These are phyloP conservation scores for Rhopalosiphum padi DNA, from an alignment of 1,140 invertebrate species.

Conservation along the genomic window DNA sequence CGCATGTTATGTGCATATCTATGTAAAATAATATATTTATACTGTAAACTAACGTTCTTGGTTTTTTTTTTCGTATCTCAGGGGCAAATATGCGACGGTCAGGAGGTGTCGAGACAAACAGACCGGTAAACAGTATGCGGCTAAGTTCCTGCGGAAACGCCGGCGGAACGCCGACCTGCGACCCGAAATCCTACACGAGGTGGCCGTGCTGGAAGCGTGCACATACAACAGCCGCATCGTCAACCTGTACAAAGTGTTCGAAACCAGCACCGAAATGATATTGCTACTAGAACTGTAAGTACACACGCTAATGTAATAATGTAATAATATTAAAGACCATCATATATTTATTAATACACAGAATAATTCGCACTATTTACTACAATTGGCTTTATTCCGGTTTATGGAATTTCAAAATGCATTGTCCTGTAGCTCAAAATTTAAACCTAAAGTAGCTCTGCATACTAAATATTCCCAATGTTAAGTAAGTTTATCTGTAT, in stretches of 20 bases:
- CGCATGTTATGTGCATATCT: not conserved
- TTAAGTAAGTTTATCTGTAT: too few species aligned
- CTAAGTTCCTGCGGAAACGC: conserved; percentile 93
- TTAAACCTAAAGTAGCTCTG: too few species aligned
- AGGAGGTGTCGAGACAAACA: conserved; percentile 83
- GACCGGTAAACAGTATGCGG: conserved; percentile 88
- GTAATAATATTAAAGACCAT: not conserved
- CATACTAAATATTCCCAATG: too few species aligned
- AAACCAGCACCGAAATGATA: conserved; percentile 82
- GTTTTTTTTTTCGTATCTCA: conserved; percentile 67
- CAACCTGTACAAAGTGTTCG: conserved; percentile 85
- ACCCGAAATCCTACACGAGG: conserved; percentile 88
- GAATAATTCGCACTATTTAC: not conserved
- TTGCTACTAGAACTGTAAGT: conserved; percentile 89
- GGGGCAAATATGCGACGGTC: conserved; percentile 96
- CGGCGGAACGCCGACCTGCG: conserved; percentile 81
- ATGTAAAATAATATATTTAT: not conserved
- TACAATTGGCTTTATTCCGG: too few species aligned
- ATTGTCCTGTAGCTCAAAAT: not conserved
- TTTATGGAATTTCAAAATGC: too few species aligned
- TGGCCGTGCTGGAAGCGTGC: conserved; percentile 86
- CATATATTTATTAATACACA: not conserved
- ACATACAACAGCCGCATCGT: conserved; percentile 77
- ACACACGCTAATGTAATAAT: not conserved
- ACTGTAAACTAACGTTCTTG: not conserved